phyloP scores from a whole-genome alignment of 2,888 invertebrate genomes.

The Apamea crenata region DNA sequence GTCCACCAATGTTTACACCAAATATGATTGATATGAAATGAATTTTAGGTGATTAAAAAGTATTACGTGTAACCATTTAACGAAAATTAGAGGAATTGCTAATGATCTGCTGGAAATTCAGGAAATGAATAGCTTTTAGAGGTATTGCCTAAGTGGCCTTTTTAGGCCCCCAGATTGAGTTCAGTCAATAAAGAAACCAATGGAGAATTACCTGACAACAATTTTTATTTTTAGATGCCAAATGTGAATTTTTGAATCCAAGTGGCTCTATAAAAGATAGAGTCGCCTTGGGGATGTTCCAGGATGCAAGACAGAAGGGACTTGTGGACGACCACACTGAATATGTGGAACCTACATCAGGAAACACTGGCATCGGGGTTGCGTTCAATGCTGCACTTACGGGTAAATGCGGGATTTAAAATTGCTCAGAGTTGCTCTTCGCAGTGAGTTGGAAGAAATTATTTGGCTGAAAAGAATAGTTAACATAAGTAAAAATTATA shows the following conservation, averaged over 20 bases:
- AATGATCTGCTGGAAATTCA: too few species aligned
- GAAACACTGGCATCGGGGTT: conserved; percentile 95
- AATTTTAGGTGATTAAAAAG: too few species aligned
- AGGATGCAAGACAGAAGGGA: conserved; percentile 96
- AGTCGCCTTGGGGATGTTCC: conserved; percentile 96
- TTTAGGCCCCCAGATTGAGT: background rate
- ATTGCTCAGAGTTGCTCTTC: background rate
- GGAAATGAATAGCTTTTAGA: too few species aligned
- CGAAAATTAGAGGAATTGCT: too few species aligned
- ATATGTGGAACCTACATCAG: conserved; percentile 99
- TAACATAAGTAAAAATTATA: background rate
- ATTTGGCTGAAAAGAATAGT: background rate
- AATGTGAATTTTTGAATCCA: conserved; percentile 98
- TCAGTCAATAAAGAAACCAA: background rate
- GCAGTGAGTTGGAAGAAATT: background rate
- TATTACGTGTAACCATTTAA: too few species aligned
- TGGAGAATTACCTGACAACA: background rate
- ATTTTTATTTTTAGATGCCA: conserved; percentile 92
- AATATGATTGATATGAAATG: too few species aligned
- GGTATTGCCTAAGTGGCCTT: too few species aligned
- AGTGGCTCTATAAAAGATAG: conserved; percentile 98
- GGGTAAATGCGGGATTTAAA: background rate
- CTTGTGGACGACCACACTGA: conserved; percentile 94
- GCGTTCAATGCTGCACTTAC: conserved; percentile 96
- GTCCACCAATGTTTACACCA: too few species aligned